phyloP scores from a whole-genome alignment of 2,888 invertebrate species.

The Smittia aterrima region DNA sequence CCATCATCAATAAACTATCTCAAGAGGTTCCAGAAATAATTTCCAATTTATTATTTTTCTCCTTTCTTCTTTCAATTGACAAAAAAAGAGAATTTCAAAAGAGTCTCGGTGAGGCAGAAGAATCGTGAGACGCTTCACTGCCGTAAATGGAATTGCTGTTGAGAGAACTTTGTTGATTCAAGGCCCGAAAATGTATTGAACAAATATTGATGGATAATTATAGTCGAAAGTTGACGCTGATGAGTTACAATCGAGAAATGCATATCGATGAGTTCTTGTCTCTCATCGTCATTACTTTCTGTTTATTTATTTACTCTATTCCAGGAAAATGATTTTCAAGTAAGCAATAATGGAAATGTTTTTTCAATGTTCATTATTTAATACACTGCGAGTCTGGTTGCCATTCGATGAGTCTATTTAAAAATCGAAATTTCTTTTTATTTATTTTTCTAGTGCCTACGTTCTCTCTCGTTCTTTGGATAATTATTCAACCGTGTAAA shows the following conservation, averaged over 20 bases:
- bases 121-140: background rate
- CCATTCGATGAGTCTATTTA: conserved; percentile 3
- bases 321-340: conserved; percentile 7
- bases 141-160: background rate
- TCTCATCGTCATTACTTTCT: conserved; percentile 2
- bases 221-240: conserved; percentile 8
- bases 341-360: background rate
- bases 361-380: conserved; percentile 17
- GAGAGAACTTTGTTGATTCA: conserved; percentile 13
- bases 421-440: conserved; percentile 4
- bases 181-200: conserved; percentile 27
- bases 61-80: background rate
- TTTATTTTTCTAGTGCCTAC: conserved; percentile 17
- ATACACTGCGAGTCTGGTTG: background rate
- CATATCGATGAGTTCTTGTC: conserved; percentile 1
- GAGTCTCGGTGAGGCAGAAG: conserved; percentile 1
- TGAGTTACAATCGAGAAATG: conserved; percentile 29
- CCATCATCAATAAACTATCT: conserved; percentile 6
- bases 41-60: conserved; percentile 14
- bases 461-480: background rate
- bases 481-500: conserved; percentile 24
- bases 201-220: conserved; percentile 38
- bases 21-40: background rate
- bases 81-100: background rate
- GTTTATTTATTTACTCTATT: conserved; percentile 33